phyloP scores from a whole-genome alignment of 2,113 vertebrate genomes.

The Trochalopteron elliotii region DNA sequence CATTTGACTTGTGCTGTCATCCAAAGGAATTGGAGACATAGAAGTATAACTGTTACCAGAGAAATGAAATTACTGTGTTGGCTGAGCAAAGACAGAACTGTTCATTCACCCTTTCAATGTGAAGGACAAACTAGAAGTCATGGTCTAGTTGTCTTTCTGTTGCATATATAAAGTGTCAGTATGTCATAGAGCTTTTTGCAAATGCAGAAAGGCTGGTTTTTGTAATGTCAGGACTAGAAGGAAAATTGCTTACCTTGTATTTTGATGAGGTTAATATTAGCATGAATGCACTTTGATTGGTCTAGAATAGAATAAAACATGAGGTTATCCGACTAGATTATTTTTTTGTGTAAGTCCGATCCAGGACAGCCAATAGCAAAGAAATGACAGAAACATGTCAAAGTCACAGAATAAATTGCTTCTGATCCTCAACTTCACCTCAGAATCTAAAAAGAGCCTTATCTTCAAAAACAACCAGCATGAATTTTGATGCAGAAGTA shows the following conservation, averaged over 20 bases:
- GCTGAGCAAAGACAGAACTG: slow-evolving; percentile 27
- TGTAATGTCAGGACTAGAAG: slow-evolving; percentile 13
- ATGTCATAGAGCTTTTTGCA: not conserved
- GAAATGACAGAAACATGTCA: not conserved
- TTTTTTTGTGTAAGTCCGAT: not conserved
- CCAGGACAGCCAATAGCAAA: not conserved
- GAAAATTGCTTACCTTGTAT: slow-evolving; percentile 54
- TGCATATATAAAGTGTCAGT: not conserved
- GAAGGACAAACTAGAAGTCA: slow-evolving; percentile 49
- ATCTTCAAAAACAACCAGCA: not conserved
- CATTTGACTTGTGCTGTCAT: slow-evolving; percentile 14
- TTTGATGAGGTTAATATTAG: slow-evolving; percentile 42
- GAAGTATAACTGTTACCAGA: not conserved
- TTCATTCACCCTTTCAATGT: slow-evolving; percentile 22
- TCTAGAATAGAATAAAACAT: slow-evolving; percentile 10
- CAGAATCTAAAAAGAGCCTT: not conserved
- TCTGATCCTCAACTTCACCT: slow-evolving; percentile 3
- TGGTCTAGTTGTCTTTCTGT: slow-evolving; percentile 23
- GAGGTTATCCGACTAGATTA: not conserved
- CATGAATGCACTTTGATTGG: slow-evolving; percentile 35
- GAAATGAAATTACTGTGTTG: slow-evolving; percentile 15
- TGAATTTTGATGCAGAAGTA: not conserved
- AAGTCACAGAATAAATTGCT: slow-evolving; percentile 23
- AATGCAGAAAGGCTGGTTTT: not conserved
- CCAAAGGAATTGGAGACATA: not conserved